A percentile compares a stretch with the other conserved stretches of the same genome.
Evolutionary conservation across 2,797 vertebrate species (phyloP).

Genomic region (Myotis myotis): DNA sequence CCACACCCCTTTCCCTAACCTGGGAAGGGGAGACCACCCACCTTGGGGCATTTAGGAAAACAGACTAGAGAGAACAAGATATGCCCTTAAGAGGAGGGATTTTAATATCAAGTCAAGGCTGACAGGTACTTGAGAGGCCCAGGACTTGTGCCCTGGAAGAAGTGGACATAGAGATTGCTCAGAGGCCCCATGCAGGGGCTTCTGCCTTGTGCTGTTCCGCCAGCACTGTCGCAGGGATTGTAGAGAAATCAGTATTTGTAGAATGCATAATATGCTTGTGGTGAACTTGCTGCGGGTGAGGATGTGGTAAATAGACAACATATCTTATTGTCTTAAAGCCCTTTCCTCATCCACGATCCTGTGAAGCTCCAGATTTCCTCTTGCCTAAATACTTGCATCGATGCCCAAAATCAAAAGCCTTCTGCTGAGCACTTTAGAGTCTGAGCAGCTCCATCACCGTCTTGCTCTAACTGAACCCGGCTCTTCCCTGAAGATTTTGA

Average conservation of each 20-base stretch:
- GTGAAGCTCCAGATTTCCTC: neutral
- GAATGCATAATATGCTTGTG: neutral
- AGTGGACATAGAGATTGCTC: neutral
- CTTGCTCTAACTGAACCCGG: neutral
- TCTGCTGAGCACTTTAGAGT: neutral
- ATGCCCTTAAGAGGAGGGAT: neutral
- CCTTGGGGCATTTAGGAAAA: neutral
- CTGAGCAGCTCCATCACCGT: neutral
- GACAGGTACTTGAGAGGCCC: neutral
- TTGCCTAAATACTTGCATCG: neutral
- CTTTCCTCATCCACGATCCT: neutral
- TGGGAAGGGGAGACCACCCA: neutral
- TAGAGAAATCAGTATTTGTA: neutral
- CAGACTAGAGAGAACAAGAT: neutral
- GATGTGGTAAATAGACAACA: neutral
- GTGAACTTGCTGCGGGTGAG: neutral
- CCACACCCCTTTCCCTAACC: neutral
- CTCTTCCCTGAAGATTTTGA: neutral
- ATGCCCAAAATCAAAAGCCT: neutral
- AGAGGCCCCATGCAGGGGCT: neutral
- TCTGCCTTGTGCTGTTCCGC: neutral
- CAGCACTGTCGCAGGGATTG: neutral
- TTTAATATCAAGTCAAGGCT: neutral
- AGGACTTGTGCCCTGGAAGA: neutral
- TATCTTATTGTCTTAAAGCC: neutral